Evolutionary conservation across 2,113 vertebrate species (phyloP).

Genomic region (Isurus oxyrinchus): DNA sequence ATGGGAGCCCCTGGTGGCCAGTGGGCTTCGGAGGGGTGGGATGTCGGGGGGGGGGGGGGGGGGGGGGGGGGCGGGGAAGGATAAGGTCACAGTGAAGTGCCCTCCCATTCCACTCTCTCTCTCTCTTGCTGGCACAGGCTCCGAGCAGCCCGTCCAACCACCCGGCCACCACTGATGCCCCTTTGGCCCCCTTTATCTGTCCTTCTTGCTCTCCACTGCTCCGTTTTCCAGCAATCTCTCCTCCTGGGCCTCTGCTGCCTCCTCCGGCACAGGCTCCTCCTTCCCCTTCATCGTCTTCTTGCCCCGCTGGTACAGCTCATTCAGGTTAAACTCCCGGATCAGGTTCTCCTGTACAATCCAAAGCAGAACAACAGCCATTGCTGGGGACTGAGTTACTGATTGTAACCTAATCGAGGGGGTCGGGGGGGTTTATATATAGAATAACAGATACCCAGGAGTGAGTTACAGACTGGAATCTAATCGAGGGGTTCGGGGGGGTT

Average conservation of each 20-base stretch:
- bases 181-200: slow-evolving; percentile 59
- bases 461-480: too few species aligned
- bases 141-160: slow-evolving; percentile 36
- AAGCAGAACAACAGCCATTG: rapidly evolving
- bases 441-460: too few species aligned
- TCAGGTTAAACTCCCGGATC: slow-evolving; percentile 88
- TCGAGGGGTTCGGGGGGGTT: too few species aligned
- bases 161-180: not conserved
- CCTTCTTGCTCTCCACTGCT: slow-evolving; percentile 74
- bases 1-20: too few species aligned
- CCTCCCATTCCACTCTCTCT: too few species aligned
- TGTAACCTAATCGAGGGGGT: too few species aligned
- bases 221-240: slow-evolving; percentile 42
- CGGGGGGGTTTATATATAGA: too few species aligned
- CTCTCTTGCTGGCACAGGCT: not conserved
- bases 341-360: slow-evolving; percentile 75
- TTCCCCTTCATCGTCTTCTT: slow-evolving; percentile 69
- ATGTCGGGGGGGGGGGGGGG: too few species aligned
- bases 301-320: slow-evolving; percentile 80
- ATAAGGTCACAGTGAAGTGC: too few species aligned
- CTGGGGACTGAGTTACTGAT: not conserved
- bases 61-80: too few species aligned
- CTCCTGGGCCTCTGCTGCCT: slow-evolving; percentile 39
- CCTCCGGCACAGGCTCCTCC: slow-evolving; percentile 51
- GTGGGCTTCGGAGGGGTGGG: too few species aligned